These are phyloP conservation scores for Lepus europaeus DNA, from an alignment of 2,113 vertebrate genomes.

Conservation along the genomic window DNA sequence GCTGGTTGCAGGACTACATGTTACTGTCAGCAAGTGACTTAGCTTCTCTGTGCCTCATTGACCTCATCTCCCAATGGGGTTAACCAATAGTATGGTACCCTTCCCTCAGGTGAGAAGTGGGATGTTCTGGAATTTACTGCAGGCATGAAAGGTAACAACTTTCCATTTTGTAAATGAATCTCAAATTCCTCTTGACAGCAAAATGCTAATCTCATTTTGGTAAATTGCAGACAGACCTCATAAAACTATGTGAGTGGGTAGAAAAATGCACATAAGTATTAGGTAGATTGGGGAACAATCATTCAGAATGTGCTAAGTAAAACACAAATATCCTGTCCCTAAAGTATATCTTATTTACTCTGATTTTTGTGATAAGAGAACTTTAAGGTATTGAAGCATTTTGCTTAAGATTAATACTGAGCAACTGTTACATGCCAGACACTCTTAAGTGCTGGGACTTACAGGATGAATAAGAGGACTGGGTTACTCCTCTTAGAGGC, in stretches of 20 bases:
- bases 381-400: constrained; percentile 11
- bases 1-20: background rate
- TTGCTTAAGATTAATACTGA: background rate
- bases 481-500: background rate
- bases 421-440: background rate
- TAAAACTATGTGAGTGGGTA: constrained; percentile 18
- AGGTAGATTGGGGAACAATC: constrained; percentile 4
- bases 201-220: constrained; percentile 11
- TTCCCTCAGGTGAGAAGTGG: background rate
- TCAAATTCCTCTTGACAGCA: constrained; percentile 46
- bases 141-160: background rate
- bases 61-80: background rate
- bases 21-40: background rate
- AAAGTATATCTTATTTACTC: background rate
- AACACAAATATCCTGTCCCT: background rate
- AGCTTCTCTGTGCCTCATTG: background rate
- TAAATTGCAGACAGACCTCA: constrained; percentile 23
- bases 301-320: constrained; percentile 29
- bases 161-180: background rate
- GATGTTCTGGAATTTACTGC: background rate
- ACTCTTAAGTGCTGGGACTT: background rate
- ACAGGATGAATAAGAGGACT: background rate
- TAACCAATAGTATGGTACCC: background rate
- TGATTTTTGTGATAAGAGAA: background rate
- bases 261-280: constrained; percentile 34